phyloP scores from a whole-genome alignment of 2,888 invertebrate species.

The Lithophane socia region DNA sequence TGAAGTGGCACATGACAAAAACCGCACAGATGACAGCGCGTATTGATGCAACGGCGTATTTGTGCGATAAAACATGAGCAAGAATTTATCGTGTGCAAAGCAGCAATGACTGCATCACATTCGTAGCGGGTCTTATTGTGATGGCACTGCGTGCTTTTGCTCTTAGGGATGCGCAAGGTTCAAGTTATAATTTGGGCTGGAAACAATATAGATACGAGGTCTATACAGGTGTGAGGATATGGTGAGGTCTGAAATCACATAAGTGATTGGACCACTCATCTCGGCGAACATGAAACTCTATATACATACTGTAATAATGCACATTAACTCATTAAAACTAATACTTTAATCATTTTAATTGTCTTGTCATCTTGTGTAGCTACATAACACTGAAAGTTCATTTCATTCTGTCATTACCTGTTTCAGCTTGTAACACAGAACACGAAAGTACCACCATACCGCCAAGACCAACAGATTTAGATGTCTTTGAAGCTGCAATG shows the following conservation, averaged over 20 bases:
- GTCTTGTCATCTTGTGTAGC: background rate
- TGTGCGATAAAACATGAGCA: background rate
- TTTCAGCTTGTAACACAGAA: conserved; percentile 86
- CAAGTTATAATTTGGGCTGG: conserved; percentile 6
- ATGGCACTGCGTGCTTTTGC: background rate
- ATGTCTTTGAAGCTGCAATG: conserved; percentile 79
- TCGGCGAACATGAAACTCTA: background rate
- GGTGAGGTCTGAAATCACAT: conserved; percentile 15
- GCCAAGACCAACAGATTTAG: conserved; percentile 78
- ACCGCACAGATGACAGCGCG: background rate
- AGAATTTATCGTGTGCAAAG: background rate
- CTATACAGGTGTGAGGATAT: background rate
- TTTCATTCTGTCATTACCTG: conserved; percentile 41
- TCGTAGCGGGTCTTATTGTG: background rate
- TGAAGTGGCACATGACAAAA: background rate
- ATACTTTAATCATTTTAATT: conserved; percentile 2
- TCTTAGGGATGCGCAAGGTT: background rate
- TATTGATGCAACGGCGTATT: background rate
- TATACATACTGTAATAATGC: background rate
- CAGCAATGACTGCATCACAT: background rate
- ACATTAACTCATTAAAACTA: background rate
- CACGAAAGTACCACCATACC: conserved; percentile 73
- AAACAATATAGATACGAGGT: conserved; percentile 1
- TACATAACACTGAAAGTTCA: conserved; percentile 14
- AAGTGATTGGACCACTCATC: background rate